Evolutionary conservation across 2,113 vertebrate genomes (phyloP).

Genomic region (Tyto alba): DNA sequence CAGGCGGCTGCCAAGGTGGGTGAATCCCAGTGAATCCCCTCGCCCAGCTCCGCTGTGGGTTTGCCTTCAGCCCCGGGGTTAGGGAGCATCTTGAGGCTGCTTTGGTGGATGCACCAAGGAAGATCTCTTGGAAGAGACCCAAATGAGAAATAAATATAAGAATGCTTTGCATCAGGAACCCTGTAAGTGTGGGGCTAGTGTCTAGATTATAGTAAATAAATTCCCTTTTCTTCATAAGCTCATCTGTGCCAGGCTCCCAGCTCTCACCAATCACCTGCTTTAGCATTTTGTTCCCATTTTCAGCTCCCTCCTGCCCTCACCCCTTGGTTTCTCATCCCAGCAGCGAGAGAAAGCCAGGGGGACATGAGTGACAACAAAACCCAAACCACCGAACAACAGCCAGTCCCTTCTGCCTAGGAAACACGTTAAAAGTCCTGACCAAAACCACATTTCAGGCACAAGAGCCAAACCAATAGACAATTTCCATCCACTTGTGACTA

Average conservation of each 20-base stretch:
- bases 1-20: background rate
- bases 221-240: background rate
- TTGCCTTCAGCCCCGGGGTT: background rate
- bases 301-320: background rate
- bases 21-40: background rate
- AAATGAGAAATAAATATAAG: background rate
- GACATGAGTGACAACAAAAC: accelerated
- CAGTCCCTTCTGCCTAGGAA: background rate
- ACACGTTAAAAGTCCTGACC: background rate
- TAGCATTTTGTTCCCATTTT: background rate
- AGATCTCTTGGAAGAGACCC: constrained; percentile 8
- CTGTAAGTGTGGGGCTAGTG: background rate
- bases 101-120: accelerated
- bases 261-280: background rate
- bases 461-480: background rate
- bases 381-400: background rate
- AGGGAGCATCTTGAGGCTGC: background rate
- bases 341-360: background rate
- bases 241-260: background rate
- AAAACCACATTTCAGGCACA: background rate
- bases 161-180: background rate
- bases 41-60: background rate
- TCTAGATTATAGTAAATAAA: constrained; percentile 17
- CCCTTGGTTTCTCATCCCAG: background rate
- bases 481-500: constrained; percentile 7